phyloP scores from a whole-genome alignment of 64 coral and sea anemone genomes.

The Stylophora pistillata region DNA sequence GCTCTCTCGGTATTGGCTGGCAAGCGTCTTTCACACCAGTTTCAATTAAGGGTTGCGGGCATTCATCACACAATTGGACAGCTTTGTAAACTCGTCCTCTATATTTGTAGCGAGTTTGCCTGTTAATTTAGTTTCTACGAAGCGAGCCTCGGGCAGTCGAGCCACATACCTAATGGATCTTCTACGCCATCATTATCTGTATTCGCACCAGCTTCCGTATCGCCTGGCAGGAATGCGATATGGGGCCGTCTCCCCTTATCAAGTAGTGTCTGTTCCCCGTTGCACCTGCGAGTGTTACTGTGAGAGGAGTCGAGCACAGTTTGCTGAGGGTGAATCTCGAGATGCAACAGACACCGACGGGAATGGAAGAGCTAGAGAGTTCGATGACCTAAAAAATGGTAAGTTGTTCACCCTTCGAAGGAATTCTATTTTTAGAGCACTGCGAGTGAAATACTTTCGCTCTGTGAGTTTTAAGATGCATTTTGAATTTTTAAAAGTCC shows the following conservation, averaged over 20 bases:
- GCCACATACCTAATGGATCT: slow-evolving; percentile 10
- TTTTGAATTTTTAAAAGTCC: not conserved
- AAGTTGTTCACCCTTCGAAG: not conserved
- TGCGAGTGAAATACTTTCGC: too few relatives aligned
- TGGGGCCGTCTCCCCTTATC: slow-evolving; percentile 28
- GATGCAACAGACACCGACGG: not conserved
- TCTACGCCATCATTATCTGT: slow-evolving; percentile 8
- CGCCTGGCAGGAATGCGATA: slow-evolving; percentile 25
- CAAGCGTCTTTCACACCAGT: slow-evolving; percentile 10
- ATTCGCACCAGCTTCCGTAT: slow-evolving; percentile 33
- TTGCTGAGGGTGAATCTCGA: not conserved
- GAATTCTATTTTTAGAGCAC: too few relatives aligned
- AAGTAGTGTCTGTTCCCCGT: not conserved
- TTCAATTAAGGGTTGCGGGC: slow-evolving; percentile 35
- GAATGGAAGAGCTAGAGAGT: not conserved
- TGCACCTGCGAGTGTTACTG: slow-evolving; percentile 72
- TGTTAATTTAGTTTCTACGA: slow-evolving; percentile 13
- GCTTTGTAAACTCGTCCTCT: slow-evolving; percentile 45
- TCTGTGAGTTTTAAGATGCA: not conserved
- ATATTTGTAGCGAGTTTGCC: slow-evolving; percentile 18
- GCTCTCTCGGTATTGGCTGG: slow-evolving; percentile 14
- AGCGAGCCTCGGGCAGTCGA: not conserved
- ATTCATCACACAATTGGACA: slow-evolving; percentile 53
- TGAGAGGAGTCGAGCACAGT: slow-evolving; percentile 23
- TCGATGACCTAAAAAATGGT: slow-evolving; percentile 37